Percentiles rank a stretch among this genome's conserved stretches.
These are phyloP conservation scores for Procambarus clarkii DNA, from an alignment of 1,140 invertebrate species.

Conservation along the genomic window DNA sequence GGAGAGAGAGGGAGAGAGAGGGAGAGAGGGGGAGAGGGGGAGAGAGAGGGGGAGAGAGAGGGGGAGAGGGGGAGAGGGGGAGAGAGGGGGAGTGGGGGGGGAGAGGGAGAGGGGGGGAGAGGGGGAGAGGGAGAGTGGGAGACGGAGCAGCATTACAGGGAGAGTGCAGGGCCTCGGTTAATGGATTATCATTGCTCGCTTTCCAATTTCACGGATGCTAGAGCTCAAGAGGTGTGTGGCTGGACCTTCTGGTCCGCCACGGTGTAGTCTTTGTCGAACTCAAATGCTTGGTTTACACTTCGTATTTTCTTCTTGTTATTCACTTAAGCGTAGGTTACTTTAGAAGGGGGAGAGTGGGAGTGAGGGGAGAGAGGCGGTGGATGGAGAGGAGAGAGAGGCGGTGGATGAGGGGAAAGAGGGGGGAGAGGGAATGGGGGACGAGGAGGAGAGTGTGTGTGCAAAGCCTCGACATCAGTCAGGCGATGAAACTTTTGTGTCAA, in stretches of 20 bases:
- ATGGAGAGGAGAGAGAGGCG: neutral
- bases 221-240: neutral
- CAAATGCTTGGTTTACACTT: too few species aligned
- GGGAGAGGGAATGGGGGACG: neutral
- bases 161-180: too few species aligned
- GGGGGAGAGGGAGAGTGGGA: neutral
- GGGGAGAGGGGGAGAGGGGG: neutral
- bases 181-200: conserved; percentile 17
- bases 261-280: too few species aligned
- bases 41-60: neutral
- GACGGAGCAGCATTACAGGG: neutral
- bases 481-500: too few species aligned
- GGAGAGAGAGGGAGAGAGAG: too few species aligned
- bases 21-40: neutral
- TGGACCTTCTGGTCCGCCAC: too few species aligned
- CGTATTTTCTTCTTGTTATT: too few species aligned
- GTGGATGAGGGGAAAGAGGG: neutral
- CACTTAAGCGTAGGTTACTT: neutral
- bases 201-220: conserved; percentile 24
- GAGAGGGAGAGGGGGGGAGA: neutral
- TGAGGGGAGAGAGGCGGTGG: neutral
- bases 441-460: neutral
- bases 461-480: too few species aligned
- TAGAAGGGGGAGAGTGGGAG: neutral
- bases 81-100: too few species aligned